Percentiles rank a stretch among this genome's conserved stretches.
Evolutionary conservation across 2,113 vertebrate genomes (phyloP).

Genomic region (Cariama cristata): DNA sequence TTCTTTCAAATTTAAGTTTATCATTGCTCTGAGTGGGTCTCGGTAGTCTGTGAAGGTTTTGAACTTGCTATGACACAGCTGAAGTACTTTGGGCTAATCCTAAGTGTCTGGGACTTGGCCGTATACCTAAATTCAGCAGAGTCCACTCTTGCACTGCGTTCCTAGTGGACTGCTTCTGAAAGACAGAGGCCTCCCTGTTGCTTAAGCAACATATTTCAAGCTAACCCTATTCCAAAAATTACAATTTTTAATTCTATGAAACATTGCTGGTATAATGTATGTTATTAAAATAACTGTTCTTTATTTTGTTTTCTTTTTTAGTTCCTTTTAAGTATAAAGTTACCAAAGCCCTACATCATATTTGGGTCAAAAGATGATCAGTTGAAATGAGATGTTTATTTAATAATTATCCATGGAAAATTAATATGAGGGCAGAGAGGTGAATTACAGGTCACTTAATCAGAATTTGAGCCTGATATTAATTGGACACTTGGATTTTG

Average conservation of each 20-base stretch:
- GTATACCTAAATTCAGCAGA: background rate
- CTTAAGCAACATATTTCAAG: background rate
- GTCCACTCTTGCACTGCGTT: background rate
- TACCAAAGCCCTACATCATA: background rate
- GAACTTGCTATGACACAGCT: background rate
- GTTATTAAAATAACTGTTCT: constrained; percentile 31
- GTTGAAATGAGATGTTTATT: constrained; percentile 23
- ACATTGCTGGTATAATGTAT: background rate
- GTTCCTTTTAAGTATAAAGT: constrained; percentile 27
- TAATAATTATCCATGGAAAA: constrained; percentile 54
- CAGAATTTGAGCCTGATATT: constrained; percentile 4
- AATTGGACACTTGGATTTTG: constrained; percentile 11
- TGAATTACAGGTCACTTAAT: constrained; percentile 35
- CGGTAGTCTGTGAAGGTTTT: background rate
- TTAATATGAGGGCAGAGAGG: background rate
- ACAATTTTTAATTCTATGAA: constrained; percentile 8
- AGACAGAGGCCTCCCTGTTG: background rate
- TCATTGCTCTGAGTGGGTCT: background rate
- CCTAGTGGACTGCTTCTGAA: background rate
- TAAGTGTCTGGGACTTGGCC: background rate
- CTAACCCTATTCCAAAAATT: constrained; percentile 2
- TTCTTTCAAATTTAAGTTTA: background rate
- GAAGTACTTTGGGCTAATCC: constrained; percentile 5
- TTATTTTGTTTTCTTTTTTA: constrained; percentile 35
- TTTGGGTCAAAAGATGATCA: constrained; percentile 21